Conservation (phyloP, 2,113 vertebrate species). For the Plotosus lineatus region DNA sequence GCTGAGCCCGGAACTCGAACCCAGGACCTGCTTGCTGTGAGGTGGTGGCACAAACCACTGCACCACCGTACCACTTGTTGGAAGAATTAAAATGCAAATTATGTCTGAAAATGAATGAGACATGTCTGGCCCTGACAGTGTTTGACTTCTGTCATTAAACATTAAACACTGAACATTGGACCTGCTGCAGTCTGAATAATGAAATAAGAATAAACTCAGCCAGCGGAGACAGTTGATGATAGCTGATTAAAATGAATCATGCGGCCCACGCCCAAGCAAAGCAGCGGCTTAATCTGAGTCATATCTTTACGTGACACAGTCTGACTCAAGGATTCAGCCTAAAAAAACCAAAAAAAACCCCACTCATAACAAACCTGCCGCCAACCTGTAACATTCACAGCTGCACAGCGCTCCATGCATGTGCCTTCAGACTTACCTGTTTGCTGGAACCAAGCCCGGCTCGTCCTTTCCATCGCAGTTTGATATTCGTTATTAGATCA, state of each 20-base stretch:
- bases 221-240: not conserved
- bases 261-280: not conserved
- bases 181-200: not conserved
- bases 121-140: not conserved
- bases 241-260: not conserved
- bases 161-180: not conserved
- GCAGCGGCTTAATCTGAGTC: not conserved
- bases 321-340: not conserved
- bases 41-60: too few relatives aligned
- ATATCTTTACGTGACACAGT: conserved; percentile 6
- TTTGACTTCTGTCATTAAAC: too few relatives aligned
- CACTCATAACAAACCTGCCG: not conserved
- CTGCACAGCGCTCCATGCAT: not conserved
- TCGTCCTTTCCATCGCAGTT: not conserved
- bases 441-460: not conserved
- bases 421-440: not conserved
- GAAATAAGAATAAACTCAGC: not conserved
- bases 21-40: too few relatives aligned
- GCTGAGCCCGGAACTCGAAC: too few relatives aligned
- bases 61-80: too few relatives aligned
- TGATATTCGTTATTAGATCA: too few relatives aligned
- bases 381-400: not conserved
- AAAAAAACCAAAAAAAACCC: too few relatives aligned
- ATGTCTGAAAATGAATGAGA: not conserved
- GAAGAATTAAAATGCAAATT: not conserved